phyloP scores from a whole-genome alignment of 2,113 vertebrate species.

The Crypturellus undulatus region DNA sequence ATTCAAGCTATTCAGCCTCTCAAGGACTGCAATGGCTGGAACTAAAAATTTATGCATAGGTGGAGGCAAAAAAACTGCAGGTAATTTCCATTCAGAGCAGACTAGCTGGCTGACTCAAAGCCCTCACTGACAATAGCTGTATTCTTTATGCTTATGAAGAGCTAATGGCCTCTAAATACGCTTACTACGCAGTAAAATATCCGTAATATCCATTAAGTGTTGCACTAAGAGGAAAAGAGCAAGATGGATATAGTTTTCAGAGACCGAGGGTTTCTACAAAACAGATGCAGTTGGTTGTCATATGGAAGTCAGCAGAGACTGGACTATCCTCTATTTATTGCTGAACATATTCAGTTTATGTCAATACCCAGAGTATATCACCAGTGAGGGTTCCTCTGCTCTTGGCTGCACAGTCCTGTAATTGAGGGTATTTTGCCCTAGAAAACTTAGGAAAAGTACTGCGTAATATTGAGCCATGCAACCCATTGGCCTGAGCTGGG shows the following conservation, averaged over 20 bases:
- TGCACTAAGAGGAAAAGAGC: not conserved
- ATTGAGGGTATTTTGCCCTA: rapidly evolving
- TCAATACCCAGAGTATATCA: not conserved
- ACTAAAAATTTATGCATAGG: constrained; percentile 6
- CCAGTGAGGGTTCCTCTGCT: not conserved
- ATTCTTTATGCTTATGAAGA: not conserved
- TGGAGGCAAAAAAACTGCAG: constrained; percentile 11
- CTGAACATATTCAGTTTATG: not conserved
- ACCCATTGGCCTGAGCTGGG: not conserved
- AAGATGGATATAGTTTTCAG: not conserved
- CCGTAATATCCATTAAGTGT: rapidly evolving
- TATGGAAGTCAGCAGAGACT: not conserved
- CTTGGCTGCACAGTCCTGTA: not conserved
- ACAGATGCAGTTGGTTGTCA: not conserved
- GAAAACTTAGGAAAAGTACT: not conserved
- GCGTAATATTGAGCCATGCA: not conserved
- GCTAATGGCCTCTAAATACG: not conserved
- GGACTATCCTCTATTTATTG: not conserved
- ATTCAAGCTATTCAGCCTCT: not conserved
- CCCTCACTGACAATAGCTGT: not conserved
- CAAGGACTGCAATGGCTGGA: not conserved
- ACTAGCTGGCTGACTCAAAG: not conserved
- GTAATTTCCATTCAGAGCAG: constrained; percentile 8
- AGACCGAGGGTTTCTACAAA: not conserved
- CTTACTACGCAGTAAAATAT: not conserved